Conservation (phyloP, 2,797 vertebrate genomes). For the Potorous gilbertii region DNA sequence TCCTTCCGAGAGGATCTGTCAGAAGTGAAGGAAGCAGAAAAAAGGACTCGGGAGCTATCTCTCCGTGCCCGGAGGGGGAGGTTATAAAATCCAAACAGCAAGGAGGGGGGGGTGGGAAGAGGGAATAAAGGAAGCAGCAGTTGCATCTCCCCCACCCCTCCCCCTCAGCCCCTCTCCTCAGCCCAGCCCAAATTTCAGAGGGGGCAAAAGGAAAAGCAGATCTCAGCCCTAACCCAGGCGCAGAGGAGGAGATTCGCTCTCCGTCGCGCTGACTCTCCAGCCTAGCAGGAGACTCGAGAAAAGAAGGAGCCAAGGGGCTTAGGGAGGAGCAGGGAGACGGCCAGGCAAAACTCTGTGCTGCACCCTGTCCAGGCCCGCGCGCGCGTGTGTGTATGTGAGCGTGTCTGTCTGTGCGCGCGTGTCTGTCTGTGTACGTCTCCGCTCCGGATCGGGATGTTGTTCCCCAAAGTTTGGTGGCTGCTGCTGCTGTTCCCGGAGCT, state of each 20-base stretch:
- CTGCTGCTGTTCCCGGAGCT: constrained; percentile 77
- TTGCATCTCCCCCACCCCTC: not conserved
- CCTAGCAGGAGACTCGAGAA: constrained; percentile 6
- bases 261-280: not conserved
- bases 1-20: constrained; percentile 48
- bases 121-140: constrained; percentile 1
- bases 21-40: constrained; percentile 48
- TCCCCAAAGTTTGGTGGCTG: constrained; percentile 70
- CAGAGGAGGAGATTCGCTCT: not conserved
- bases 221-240: not conserved
- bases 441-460: constrained; percentile 63
- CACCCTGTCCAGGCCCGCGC: constrained; percentile 16
- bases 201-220: not conserved
- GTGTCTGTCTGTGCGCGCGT: not conserved
- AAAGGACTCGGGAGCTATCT: not conserved
- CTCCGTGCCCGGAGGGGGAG: not conserved
- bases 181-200: constrained; percentile 5
- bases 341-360: not conserved
- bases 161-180: not conserved
- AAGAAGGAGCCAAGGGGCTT: constrained; percentile 30
- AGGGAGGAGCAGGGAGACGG: constrained; percentile 6
- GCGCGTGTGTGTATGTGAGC: not conserved
- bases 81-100: not conserved
- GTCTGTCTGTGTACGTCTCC: not conserved
- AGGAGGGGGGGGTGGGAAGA: not conserved